These are phyloP conservation scores for Drosophila villosipedis DNA, from an alignment of 2,888 invertebrate species.

Conservation along the genomic window DNA sequence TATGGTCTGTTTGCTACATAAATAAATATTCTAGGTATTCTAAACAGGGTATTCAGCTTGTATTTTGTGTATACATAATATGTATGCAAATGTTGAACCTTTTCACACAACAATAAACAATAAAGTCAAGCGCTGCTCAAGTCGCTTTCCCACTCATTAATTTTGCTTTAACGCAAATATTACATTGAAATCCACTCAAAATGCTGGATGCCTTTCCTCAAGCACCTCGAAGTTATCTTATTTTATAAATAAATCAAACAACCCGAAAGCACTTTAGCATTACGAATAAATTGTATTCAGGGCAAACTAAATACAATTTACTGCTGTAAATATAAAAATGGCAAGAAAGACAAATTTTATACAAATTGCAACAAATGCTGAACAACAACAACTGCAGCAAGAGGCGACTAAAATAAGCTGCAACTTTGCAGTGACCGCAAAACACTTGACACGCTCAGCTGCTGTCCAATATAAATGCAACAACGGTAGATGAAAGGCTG, in stretches of 20 bases:
- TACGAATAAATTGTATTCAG: slow-evolving; percentile 42
- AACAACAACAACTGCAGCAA: slow-evolving; percentile 34
- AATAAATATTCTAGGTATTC: background rate
- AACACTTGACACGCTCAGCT: slow-evolving; percentile 77
- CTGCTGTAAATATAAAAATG: slow-evolving; percentile 33
- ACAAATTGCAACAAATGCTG: slow-evolving; percentile 75
- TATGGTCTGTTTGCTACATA: background rate
- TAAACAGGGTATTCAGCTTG: slow-evolving; percentile 4
- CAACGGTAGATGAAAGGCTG: slow-evolving; percentile 22
- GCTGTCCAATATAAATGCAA: slow-evolving; percentile 70
- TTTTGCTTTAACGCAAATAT: slow-evolving; percentile 12
- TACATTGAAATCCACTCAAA: slow-evolving; percentile 36
- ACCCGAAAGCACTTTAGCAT: slow-evolving; percentile 49
- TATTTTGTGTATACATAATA: background rate
- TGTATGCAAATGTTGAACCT: slow-evolving; percentile 1
- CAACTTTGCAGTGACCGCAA: slow-evolving; percentile 64
- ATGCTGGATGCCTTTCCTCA: slow-evolving; percentile 10
- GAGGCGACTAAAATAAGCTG: slow-evolving; percentile 49
- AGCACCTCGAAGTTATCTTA: slow-evolving; percentile 38
- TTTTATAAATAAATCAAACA: slow-evolving; percentile 46
- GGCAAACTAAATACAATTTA: slow-evolving; percentile 55
- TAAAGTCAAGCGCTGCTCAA: slow-evolving; percentile 14
- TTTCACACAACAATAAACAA: slow-evolving; percentile 23
- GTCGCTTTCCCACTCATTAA: slow-evolving; percentile 26
- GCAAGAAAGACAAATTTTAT: slow-evolving; percentile 60